phyloP scores from a whole-genome alignment of 2,888 invertebrate species.

The Hirtodrosophila cameraria region DNA sequence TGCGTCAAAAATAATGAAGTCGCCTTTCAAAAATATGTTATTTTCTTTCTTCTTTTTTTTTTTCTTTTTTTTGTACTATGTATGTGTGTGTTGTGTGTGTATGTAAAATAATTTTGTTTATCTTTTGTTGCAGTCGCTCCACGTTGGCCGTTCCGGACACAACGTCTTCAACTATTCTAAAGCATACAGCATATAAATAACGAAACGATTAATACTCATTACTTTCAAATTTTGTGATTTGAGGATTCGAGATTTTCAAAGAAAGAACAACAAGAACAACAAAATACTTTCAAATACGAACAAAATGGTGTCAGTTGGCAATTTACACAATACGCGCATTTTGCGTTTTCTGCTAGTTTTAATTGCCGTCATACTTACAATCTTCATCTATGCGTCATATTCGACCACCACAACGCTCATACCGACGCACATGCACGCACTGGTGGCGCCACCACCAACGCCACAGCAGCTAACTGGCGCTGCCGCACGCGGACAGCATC shows the following conservation, averaged over 20 bases:
- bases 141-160: slow-evolving; percentile 15
- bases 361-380: slow-evolving; percentile 83
- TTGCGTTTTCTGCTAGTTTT: slow-evolving; percentile 84
- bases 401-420: slow-evolving; percentile 82
- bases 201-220: slow-evolving; percentile 33
- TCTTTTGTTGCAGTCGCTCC: slow-evolving; percentile 50
- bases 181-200: background rate
- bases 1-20: slow-evolving; percentile 2
- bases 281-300: background rate
- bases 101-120: slow-evolving; percentile 10
- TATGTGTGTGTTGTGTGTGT: too few species aligned
- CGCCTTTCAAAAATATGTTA: slow-evolving; percentile 7
- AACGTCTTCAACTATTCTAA: slow-evolving; percentile 7
- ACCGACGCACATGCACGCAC: slow-evolving; percentile 73
- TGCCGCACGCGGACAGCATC: slow-evolving; percentile 27
- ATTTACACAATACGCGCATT: slow-evolving; percentile 84
- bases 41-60: slow-evolving; percentile 30
- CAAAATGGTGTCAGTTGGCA: slow-evolving; percentile 67
- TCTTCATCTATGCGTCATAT: slow-evolving; percentile 85
- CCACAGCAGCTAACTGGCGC: slow-evolving; percentile 43
- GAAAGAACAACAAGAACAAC: too few species aligned
- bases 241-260: too few species aligned
- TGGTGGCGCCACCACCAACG: slow-evolving; percentile 31
- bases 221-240: too few species aligned
- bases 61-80: too few species aligned